Base-by-base conservation (phyloP, 1,140 invertebrate genomes). In the Maconellicoccus hirsutus region DNA sequence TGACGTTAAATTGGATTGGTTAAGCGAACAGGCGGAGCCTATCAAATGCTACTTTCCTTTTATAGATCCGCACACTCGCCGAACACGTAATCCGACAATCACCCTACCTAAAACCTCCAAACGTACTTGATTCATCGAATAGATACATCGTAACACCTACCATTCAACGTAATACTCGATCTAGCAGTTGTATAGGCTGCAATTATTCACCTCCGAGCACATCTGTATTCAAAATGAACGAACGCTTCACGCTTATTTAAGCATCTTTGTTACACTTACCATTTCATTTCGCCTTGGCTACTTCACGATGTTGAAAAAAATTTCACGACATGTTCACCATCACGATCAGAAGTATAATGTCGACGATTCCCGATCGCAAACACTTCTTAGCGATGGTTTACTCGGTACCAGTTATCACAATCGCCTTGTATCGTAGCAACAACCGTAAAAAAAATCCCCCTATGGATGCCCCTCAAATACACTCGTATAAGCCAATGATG, bases 1-100 rank as follows among this genome's bases (percentile, higher is more conserved):
- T 52, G 42, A 52, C 42, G 42, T 52, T 52, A 52, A 52, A 52
- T 52, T 52, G 42, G 42, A 52, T 52, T 52, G 42, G 42, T 52
- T 52, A 52, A 52, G 6, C 12, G n/a, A 52, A 52, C 42, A 52
- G 42, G 42, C 42, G 42, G 42, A 52, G 42, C 42, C n/a, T 52
- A 52, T 52, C 42, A 52, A 52, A 52, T 52, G n/a, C 42, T 19
- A 52, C 42, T 52, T 52, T 52, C 42, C 42, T 52, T 52, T 52
- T 52, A 52, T 52, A 19, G 42, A 52, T 16, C 10, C 2, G 42
- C 42, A 16, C 42, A 52, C 42, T 14, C 42, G 42, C 6, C n/a
- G 33, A 38, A 38, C 6, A 14, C 33, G 14, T 38, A 52, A 52
- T 52, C n/a, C 42, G 16, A 52, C n/a, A 52, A 52, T 3, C 6